A percentile compares a stretch with the other conserved stretches of the same genome.
phyloP scores from a whole-genome alignment of 64 coral and sea anemone species.

The Anthopleura sola region DNA sequence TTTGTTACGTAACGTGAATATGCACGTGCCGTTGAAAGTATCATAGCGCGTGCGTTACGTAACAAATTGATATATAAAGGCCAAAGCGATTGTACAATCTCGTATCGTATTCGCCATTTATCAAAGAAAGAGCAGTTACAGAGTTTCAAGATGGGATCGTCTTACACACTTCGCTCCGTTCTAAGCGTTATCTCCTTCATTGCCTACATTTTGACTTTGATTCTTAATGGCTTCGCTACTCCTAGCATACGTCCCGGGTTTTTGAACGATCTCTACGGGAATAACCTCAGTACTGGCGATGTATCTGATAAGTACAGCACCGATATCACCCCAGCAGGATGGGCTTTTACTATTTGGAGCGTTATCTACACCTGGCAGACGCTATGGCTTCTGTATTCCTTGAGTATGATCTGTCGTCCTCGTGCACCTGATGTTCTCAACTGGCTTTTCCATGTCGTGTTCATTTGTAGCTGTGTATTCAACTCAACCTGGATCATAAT shows the following conservation, averaged over 20 bases:
- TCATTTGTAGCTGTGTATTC: constrained; percentile 25
- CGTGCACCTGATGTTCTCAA: constrained; percentile 34
- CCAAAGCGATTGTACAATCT: no score
- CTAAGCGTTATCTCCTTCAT: neutral
- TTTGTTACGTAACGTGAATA: no score
- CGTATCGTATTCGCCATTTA: no score
- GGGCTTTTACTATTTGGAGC: constrained; percentile 90
- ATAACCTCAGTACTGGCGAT: constrained; percentile 44
- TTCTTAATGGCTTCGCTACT: constrained; percentile 18
- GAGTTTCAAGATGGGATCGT: neutral
- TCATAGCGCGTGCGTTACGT: no score
- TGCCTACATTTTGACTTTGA: neutral
- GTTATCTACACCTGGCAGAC: constrained; percentile 84
- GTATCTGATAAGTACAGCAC: constrained; percentile 65
- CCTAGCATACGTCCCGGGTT: neutral
- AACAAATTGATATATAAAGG: no score
- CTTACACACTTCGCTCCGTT: neutral
- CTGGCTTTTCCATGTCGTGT: constrained; percentile 43
- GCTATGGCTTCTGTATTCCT: constrained; percentile 61
- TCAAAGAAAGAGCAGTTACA: no score
- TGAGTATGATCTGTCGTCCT: constrained; percentile 60
- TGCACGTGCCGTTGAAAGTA: no score
- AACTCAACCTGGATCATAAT: constrained; percentile 63
- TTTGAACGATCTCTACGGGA: neutral
- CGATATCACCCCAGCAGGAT: constrained; percentile 91